Evolutionary conservation across 2,797 vertebrate genomes (phyloP).

Genomic region (Alauda arvensis): DNA sequence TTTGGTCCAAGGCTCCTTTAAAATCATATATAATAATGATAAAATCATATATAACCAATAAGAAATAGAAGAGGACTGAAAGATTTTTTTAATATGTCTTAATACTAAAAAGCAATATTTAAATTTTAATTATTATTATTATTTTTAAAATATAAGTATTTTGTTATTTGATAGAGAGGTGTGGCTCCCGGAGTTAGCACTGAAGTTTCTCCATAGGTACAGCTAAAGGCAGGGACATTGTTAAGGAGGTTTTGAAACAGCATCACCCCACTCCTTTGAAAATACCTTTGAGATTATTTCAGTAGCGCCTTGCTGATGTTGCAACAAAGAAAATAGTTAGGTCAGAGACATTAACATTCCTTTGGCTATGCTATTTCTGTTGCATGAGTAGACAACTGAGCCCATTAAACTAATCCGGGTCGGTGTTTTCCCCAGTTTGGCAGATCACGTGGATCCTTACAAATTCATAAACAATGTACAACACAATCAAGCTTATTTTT

Average conservation of each 20-base stretch:
- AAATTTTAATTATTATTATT: neutral
- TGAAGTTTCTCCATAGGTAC: conserved; percentile 43
- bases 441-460: neutral
- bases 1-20: neutral
- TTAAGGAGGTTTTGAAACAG: conserved; percentile 37
- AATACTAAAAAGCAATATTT: conserved; percentile 21
- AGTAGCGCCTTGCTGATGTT: conserved; percentile 45
- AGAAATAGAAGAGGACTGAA: conserved; percentile 1
- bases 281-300: conserved; percentile 62
- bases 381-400: conserved; percentile 10
- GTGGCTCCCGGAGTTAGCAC: conserved; percentile 25
- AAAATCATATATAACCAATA: neutral
- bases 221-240: neutral
- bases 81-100: conserved; percentile 10
- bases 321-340: conserved; percentile 63
- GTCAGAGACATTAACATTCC: conserved; percentile 60
- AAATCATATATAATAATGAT: neutral
- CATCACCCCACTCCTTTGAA: conserved; percentile 34
- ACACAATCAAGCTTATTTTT: neutral
- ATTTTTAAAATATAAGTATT: conserved; percentile 32
- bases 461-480: neutral
- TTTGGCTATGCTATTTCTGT: conserved; percentile 30
- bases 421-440: conserved; percentile 13
- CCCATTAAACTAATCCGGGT: conserved; percentile 4
- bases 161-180: conserved; percentile 55